These are phyloP conservation scores for Chloroclysta siterata DNA, from an alignment of 2,888 invertebrate genomes.

Conservation along the genomic window DNA sequence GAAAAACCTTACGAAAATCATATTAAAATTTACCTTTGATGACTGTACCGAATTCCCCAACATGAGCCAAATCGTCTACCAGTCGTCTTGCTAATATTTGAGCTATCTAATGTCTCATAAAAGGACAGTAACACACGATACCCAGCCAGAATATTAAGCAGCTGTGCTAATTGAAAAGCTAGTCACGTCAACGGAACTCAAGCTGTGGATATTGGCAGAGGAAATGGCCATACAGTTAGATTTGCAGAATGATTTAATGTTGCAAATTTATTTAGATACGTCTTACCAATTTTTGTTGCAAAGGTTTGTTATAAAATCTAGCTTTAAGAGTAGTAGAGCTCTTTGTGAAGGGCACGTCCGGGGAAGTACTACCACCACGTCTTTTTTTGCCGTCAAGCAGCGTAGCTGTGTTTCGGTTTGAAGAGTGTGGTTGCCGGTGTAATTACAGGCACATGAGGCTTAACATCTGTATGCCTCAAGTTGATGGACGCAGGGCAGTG, in stretches of 20 bases:
- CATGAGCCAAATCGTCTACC: conserved; percentile 14
- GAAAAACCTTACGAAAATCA: too few relatives aligned
- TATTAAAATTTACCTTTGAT: too few relatives aligned
- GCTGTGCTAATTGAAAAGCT: conserved; percentile 51
- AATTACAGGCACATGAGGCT: too few relatives aligned
- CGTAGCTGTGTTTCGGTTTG: too few relatives aligned
- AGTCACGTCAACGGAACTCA: conserved; percentile 71
- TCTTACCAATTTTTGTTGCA: not conserved
- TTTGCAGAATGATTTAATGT: conserved; percentile 57
- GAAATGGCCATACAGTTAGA: conserved; percentile 74
- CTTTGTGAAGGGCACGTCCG: too few relatives aligned
- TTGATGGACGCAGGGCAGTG: too few relatives aligned
- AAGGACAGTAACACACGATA: conserved; percentile 43
- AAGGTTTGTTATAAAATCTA: not conserved
- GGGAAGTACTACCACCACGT: too few relatives aligned
- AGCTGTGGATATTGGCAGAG: conserved; percentile 69
- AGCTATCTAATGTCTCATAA: conserved; percentile 38
- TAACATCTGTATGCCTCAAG: too few relatives aligned
- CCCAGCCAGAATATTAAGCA: conserved; percentile 54
- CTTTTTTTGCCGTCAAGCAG: too few relatives aligned
- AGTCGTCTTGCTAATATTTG: conserved; percentile 21
- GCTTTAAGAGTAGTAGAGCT: too few relatives aligned
- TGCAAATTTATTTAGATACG: conserved; percentile 46
- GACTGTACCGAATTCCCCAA: not conserved
- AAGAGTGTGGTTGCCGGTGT: too few relatives aligned